A percentile compares a stretch with the other conserved stretches of the same genome.
Conservation (phyloP, 2,797 vertebrate species). For the Microcaecilia unicolor region DNA sequence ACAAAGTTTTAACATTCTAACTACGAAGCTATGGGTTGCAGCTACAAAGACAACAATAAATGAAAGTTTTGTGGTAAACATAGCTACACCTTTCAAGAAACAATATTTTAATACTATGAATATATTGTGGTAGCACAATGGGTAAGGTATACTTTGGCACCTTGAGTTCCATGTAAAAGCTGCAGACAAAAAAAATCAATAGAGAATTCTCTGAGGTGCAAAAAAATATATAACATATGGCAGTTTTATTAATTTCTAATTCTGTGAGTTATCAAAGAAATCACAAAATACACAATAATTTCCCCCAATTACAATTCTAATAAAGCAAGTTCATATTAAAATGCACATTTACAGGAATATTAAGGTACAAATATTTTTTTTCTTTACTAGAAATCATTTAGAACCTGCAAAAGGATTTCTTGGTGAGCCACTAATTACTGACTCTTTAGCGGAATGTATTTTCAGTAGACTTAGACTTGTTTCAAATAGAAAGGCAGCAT, state of each 20-base stretch:
- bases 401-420: constrained; percentile 53
- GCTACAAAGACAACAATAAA: constrained; percentile 53
- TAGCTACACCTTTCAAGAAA: constrained; percentile 52
- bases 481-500: constrained; percentile 65
- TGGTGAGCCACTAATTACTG: constrained; percentile 56
- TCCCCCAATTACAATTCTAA: constrained; percentile 42
- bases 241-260: constrained; percentile 33
- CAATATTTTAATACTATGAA: constrained; percentile 42
- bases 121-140: constrained; percentile 44
- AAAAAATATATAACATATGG: constrained; percentile 18
- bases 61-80: constrained; percentile 44
- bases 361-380: constrained; percentile 55
- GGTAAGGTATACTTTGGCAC: constrained; percentile 57
- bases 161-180: constrained; percentile 46
- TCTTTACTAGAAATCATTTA: constrained; percentile 55
- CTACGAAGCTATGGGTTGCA: constrained; percentile 50
- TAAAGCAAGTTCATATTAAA: constrained; percentile 58
- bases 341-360: constrained; percentile 51
- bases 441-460: constrained; percentile 64
- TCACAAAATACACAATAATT: constrained; percentile 40
- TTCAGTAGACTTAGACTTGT: constrained; percentile 60
- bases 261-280: constrained; percentile 48
- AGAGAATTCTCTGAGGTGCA: constrained; percentile 29
- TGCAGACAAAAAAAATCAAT: constrained; percentile 41
- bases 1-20: constrained; percentile 44